Conservation (phyloP, 2,797 vertebrate genomes). For the Rhadinocentrus ornatus region DNA sequence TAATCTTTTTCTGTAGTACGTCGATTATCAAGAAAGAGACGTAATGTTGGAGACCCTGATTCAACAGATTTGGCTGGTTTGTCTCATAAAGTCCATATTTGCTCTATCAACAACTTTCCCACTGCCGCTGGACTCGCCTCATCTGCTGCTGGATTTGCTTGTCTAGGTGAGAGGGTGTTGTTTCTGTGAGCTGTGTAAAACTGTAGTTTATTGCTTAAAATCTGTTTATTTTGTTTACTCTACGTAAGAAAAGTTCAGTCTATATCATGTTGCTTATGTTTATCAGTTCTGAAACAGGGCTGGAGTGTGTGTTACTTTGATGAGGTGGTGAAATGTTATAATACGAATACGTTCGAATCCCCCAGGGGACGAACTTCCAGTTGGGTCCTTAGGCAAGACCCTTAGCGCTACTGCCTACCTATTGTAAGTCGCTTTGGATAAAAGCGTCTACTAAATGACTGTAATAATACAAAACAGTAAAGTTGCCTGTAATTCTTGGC, state of each 20-base stretch:
- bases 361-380: too few relatives aligned
- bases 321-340: background rate
- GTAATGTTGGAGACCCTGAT: constrained; percentile 56
- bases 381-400: too few relatives aligned
- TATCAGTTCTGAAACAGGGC: background rate
- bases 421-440: too few relatives aligned
- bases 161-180: constrained; percentile 84
- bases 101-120: constrained; percentile 94
- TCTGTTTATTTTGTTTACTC: background rate
- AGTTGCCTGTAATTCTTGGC: background rate
- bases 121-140: constrained; percentile 95
- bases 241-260: background rate
- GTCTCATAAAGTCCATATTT: constrained; percentile 90
- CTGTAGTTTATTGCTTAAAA: background rate
- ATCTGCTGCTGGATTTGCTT: constrained; percentile 94
- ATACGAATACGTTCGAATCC: too few relatives aligned
- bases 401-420: too few relatives aligned
- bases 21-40: constrained; percentile 87
- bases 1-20: constrained; percentile 81
- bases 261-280: background rate
- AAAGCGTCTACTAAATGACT: too few relatives aligned
- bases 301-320: background rate
- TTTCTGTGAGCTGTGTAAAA: background rate
- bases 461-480: background rate
- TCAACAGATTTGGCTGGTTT: constrained; percentile 61